Base-by-base conservation (phyloP, 2,113 vertebrate genomes). In the Pica pica region DNA sequence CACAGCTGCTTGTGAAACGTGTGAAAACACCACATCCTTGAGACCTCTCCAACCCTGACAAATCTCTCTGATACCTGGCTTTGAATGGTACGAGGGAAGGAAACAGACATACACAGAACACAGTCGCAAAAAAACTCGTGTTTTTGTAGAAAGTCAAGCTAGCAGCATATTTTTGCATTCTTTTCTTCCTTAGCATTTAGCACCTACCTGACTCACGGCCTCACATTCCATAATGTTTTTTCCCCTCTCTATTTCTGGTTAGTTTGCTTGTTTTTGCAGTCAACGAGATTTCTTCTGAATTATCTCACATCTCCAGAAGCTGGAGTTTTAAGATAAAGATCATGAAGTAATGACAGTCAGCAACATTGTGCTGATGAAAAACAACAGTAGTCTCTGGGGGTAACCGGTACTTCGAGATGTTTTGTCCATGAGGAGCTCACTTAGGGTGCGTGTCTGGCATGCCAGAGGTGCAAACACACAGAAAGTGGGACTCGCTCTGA, bases 311-410 rank as follows among this genome's bases (percentile, higher is more conserved):
- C 90, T 95, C 88, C 92, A 95, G 93, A 84, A 96, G 94, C 86
- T 91, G 56, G 46, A 71, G 76, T 56, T 92, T 90, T 79, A 78
- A 92, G 93, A 97, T 95, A 95, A 93, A 76, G 92, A 96, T 94
- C 88, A 53, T 8, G 35, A 78, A 87, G 83, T 78, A 95, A 84
- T 75, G 95, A 94, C 85, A 89, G 82, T 67, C 18, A 9, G 69
- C 69, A 88, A 42, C 80, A 65, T 28, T 7, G 1, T 52, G 84
- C 60, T 93, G 79, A 87, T 85, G 83, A 60, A 96, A 95, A 96
- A 80, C 83, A 89, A 71, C 24, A 78, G 35, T 31, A 85, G 8
- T 74, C 86, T 83, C 73, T 35, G 90, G 74, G 65, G 67, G 57
- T 92, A 95, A 93, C 94, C 74, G 19, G 95, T 95, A 68, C 94